Base-by-base conservation (phyloP, 1,140 invertebrate species). In the Aradophagus sp. region DNA sequence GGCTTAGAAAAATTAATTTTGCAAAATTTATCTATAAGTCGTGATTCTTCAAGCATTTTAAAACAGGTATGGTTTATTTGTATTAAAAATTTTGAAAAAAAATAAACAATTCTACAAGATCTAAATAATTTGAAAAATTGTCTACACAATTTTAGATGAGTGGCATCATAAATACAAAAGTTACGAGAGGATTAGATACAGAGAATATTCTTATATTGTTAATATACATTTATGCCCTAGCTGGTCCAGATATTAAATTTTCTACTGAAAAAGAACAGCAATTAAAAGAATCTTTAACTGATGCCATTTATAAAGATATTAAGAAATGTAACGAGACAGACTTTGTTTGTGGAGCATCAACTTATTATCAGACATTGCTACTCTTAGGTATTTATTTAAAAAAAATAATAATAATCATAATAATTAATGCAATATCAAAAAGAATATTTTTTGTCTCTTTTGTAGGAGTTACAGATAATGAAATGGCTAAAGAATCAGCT, bases 181-280 rank as follows among this genome's bases (percentile, higher is more conserved):
- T 84, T 63, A 85, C 87, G 0, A 82, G 86, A 47, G 86, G 86
- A 32, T 72, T 91, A 0, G 79, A 87, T 0, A 80, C 91, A 39
- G 89, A 90, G 56, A 88, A 89, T 75, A 80, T 92, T 2, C 75
- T 92, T 2, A 85, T 87, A 3, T 76, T 92, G 7, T 75, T 91
- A 5, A 85, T 90, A 12, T 85, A 89, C 73, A 78, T 90, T n/a
- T 91, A 90, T 69, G 88, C 90, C 1, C 75, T 91, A 1, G 86
- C 84, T 55, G 90, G 89, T 1, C 87, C 84, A 0, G 88, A 89
- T 61, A 86, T 89, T 13, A 78, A 81, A 3, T 89, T 90, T 75
- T 81, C 87, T 6, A 65, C 79, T 5, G 79, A 86, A 17, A 87
- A 89, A 75, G 88, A 89, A 77, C 84, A 87, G n/a, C 86, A 80